phyloP scores from a whole-genome alignment of 37 sponge, comb jelly and placozoan genomes.

The Diacarnus erythraeanus region DNA sequence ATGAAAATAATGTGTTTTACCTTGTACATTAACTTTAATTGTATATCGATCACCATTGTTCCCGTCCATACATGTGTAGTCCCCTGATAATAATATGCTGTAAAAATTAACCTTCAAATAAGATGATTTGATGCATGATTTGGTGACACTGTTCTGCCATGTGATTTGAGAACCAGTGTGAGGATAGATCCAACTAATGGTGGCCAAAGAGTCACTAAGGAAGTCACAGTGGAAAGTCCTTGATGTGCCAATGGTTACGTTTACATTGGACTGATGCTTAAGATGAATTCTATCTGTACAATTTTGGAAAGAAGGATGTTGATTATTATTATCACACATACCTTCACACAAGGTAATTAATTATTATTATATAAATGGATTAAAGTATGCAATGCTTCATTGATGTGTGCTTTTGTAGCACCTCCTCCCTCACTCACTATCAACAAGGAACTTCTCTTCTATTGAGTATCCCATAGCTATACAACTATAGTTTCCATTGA shows the following conservation, averaged over 20 bases:
- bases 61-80: constrained; percentile 1
- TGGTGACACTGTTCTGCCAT: no score
- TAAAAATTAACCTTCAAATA: not conserved
- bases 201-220: not conserved
- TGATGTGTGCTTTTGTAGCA: not conserved
- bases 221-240: not conserved
- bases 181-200: constrained; percentile 1
- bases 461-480: not conserved
- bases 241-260: not conserved
- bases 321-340: no score
- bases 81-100: not conserved
- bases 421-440: constrained; percentile 7
- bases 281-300: no score
- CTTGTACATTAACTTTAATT: not conserved
- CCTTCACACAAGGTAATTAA: no score
- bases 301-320: no score
- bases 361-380: no score
- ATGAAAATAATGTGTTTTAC: no score
- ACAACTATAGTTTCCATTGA: constrained; percentile 31
- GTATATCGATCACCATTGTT: no score
- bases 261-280: not conserved
- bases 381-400: not conserved
- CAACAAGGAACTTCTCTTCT: not conserved
- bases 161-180: no score
- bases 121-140: no score